Evolutionary conservation across 2,888 invertebrate species (phyloP).

Genomic region (Scaptomyza reducta): DNA sequence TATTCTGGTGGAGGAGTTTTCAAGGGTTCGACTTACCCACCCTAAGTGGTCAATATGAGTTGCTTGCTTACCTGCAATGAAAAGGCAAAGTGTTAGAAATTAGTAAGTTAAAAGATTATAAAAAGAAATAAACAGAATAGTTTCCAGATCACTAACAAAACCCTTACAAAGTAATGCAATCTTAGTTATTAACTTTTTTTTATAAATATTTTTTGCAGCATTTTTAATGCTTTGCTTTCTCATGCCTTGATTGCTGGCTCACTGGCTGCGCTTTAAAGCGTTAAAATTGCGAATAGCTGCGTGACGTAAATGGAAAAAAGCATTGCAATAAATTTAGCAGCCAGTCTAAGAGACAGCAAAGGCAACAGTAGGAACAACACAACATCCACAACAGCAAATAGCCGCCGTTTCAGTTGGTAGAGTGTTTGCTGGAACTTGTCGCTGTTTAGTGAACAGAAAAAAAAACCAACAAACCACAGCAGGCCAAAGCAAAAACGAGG

Average conservation of each 20-base stretch:
- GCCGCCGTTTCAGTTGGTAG: slow-evolving; percentile 42
- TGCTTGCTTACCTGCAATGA: slow-evolving; percentile 49
- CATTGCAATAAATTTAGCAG: slow-evolving; percentile 70
- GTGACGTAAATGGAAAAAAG: slow-evolving; percentile 69
- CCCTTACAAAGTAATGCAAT: slow-evolving; percentile 1
- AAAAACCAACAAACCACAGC: slow-evolving; percentile 45
- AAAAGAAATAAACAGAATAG: background rate
- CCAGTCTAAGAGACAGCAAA: slow-evolving; percentile 43
- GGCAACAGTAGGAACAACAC: slow-evolving; percentile 11
- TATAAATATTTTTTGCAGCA: slow-evolving; percentile 13
- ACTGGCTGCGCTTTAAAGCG: slow-evolving; percentile 58
- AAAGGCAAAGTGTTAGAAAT: slow-evolving; percentile 12
- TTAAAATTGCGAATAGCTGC: slow-evolving; percentile 64
- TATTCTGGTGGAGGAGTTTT: slow-evolving; percentile 29
- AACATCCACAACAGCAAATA: slow-evolving; percentile 39
- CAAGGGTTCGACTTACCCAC: slow-evolving; percentile 32
- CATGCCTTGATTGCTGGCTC: slow-evolving; percentile 17
- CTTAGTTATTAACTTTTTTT: slow-evolving; percentile 9
- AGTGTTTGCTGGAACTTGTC: slow-evolving; percentile 56
- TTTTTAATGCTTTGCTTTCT: slow-evolving; percentile 32
- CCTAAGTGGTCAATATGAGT: background rate
- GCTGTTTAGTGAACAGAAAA: slow-evolving; percentile 49
- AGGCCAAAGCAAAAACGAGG: slow-evolving; percentile 47
- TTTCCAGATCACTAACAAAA: background rate
- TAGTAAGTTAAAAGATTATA: slow-evolving; percentile 3